Base-by-base conservation (phyloP, 2,797 vertebrate genomes). In the Scolopax bukidnonensis region DNA sequence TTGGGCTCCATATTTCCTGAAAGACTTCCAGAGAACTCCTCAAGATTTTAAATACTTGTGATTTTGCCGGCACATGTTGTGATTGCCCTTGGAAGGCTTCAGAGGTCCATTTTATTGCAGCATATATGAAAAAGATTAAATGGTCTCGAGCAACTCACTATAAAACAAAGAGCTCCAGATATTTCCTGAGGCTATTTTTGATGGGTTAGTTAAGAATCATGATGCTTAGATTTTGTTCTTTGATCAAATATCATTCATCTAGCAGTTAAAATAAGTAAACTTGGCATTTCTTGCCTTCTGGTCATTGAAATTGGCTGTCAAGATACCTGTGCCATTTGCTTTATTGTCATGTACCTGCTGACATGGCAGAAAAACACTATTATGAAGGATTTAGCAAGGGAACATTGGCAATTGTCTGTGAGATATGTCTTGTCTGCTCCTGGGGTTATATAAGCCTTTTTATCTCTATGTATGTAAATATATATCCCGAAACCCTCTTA, bases 201-300 rank as follows among this genome's bases (percentile, higher is more conserved):
- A 84, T 64, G 50, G 70, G 36, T 85, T 96, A 53, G 88, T 87
- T 89, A 96, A 92, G 81, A 87, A 32, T 13, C 73, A 56, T 33
- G 59, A 89, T 40, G 70, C 89, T 76, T n/a, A 81, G 74, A 50
- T 82, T 95, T 76, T 85, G 51, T 88, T 91, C 81, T 90, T 89
- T 86, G 91, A 89, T 92, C 87, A 93, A 69, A 83, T 50, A 89
- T 60, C 81, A 95, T 94, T 75, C 81, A 83, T 93, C 81, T 57
- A 73, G 75, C 73, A 79, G 67, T 76, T 73, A 79, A 93, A 79
- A 64, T 78, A 71, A 74, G 59, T 84, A 78, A 89, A 85, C 28
- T n/a, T 81, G 90, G 80, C 87, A 77, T 87, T 84, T 92, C 71
- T 70, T 91, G 63, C 87, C 91, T 84, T 3, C 28, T 48, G 74